Percentiles rank a stretch among this genome's conserved stretches.
phyloP scores from a whole-genome alignment of 1,140 invertebrate genomes.

The Trachelipus rathkii region DNA sequence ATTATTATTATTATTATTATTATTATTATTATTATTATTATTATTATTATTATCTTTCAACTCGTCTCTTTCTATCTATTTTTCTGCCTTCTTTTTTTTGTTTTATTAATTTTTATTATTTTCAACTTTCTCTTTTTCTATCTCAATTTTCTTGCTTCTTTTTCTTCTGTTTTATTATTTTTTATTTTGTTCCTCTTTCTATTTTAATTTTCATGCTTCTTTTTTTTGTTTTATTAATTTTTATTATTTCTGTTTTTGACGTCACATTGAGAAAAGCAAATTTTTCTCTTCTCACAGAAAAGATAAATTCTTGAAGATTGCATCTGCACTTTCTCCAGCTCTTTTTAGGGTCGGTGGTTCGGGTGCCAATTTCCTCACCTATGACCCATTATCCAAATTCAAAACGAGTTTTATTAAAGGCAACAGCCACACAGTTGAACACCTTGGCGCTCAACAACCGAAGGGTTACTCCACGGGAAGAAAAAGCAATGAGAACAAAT shows the following conservation, averaged over 20 bases:
- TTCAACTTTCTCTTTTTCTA: background rate
- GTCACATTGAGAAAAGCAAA: background rate
- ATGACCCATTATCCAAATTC: background rate
- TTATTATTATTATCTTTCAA: too few relatives aligned
- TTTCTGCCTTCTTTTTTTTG: background rate
- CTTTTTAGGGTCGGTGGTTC: background rate
- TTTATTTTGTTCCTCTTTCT: background rate
- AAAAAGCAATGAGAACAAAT: too few relatives aligned
- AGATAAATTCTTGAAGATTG: background rate
- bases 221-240: background rate
- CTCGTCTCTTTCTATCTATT: too few relatives aligned
- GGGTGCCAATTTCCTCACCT: background rate
- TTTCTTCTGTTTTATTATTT: background rate
- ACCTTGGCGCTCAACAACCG: too few relatives aligned
- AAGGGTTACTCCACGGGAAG: too few relatives aligned
- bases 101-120: background rate
- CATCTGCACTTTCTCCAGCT: background rate
- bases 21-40: too few relatives aligned
- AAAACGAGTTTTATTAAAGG: too few relatives aligned
- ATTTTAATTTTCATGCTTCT: too few relatives aligned
- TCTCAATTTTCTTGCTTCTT: background rate
- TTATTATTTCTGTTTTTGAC: background rate
- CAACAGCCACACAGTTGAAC: too few relatives aligned
- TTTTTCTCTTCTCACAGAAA: background rate
- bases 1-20: too few relatives aligned